Base-by-base conservation (phyloP, 2,888 invertebrate genomes). In the Cyaniris semiargus region DNA sequence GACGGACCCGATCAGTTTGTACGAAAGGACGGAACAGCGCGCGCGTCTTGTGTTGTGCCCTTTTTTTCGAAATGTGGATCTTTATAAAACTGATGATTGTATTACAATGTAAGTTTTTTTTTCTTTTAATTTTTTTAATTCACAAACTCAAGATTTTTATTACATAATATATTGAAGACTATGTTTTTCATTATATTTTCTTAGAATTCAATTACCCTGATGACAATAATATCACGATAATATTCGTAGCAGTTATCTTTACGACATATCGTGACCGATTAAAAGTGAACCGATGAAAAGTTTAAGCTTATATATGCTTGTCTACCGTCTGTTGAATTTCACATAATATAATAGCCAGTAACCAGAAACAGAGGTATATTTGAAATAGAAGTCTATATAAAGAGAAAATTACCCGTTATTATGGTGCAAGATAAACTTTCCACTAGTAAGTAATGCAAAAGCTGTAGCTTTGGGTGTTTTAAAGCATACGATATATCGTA, bases 61-160 rank as follows among this genome's bases (percentile, higher is more conserved):
- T 18, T 75, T 70, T 76, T 78, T 66, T 76, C 70, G 31, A 76
- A 44, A 82, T 82, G 82, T 81, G 80, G 82, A 80, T 79, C 77
- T 76, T 82, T 38, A 70, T 82, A n/a, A 78, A 79, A 70, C 76
- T 81, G 48, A 79, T 80, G 60, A 76, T 82, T n/a, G 60, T 81
- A 76, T 78, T 82, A 48, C 81, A 81, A 4, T 81, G 81, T 81
- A 75, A 82, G 82, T 81, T 71, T 23, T 34, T 76, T 70, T 7
- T 38, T 60, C 31, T 70, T 27, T 74, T 48, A 7, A 38, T 27
- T 70, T 21, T 48, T 23, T 23, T 71, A n/a, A n/a, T n/a, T n/a
- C n/a, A n/a, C n/a, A n/a, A n/a, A n/a, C n/a, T n/a, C n/a, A n/a
- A n/a, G n/a, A n/a, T n/a, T n/a, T n/a, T n/a, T n/a, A n/a, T n/a